Evolutionary conservation across 2,888 invertebrate genomes (phyloP).

Genomic region (Caenorhabditis wallacei): DNA sequence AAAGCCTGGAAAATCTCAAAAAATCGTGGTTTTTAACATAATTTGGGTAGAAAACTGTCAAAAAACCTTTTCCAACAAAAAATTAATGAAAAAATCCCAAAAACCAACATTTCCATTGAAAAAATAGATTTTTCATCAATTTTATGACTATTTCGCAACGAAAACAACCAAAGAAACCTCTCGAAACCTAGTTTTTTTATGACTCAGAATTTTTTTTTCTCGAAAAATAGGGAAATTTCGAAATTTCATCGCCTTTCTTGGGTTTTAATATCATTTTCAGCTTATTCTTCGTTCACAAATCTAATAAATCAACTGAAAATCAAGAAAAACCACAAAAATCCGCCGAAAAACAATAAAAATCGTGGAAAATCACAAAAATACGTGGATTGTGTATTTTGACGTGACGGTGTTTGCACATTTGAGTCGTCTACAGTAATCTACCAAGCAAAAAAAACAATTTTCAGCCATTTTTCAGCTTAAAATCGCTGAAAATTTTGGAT

Average conservation of each 20-base stretch:
- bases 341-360: neutral
- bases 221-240: neutral
- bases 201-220: neutral
- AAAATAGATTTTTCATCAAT: neutral
- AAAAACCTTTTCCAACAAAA: no score
- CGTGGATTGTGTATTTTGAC: slow-evolving; percentile 3
- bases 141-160: neutral
- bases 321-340: neutral
- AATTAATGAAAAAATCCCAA: neutral
- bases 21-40: no score
- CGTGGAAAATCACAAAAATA: neutral
- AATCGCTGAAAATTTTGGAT: neutral
- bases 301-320: neutral
- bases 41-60: no score
- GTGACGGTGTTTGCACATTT: slow-evolving; percentile 15
- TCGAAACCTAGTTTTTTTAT: neutral
- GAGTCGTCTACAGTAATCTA: no score
- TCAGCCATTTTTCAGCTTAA: neutral
- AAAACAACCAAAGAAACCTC: neutral
- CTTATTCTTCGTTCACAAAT: neutral
- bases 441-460: neutral
- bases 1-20: no score
- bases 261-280: neutral
- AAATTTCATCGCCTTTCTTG: neutral
- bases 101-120: neutral